Conservation (phyloP, 2,797 vertebrate genomes). For the Botia kubotai region DNA sequence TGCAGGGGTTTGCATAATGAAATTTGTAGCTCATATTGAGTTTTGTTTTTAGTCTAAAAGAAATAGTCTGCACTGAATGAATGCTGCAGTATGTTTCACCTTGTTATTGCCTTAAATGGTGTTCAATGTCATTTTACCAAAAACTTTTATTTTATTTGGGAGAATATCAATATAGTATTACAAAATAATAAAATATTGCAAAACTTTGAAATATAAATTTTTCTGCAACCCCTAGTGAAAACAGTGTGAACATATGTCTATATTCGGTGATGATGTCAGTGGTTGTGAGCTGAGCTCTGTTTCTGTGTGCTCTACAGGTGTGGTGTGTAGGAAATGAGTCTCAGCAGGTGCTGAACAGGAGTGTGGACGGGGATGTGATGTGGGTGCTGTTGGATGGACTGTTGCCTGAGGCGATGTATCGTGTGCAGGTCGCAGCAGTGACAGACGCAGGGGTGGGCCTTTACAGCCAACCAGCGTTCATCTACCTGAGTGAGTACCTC, state of each 20-base stretch:
- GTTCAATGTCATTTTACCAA: too few species aligned
- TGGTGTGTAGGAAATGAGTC: conserved; percentile 86
- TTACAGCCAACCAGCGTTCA: conserved; percentile 81
- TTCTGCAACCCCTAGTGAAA: too few species aligned
- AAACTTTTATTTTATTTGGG: too few species aligned
- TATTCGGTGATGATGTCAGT: neutral
- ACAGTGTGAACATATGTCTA: neutral
- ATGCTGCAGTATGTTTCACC: too few species aligned
- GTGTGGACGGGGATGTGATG: conserved; percentile 82
- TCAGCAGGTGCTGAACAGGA: conserved; percentile 89
- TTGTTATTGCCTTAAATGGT: too few species aligned
- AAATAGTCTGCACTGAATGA: too few species aligned
- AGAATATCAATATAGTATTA: neutral
- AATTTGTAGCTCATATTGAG: too few species aligned
- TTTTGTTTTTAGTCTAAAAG: too few species aligned
- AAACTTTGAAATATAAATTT: neutral
- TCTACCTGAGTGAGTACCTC: conserved; percentile 85
- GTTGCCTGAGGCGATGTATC: conserved; percentile 84
- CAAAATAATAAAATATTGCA: neutral
- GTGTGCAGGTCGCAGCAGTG: conserved; percentile 85
- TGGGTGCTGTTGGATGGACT: conserved; percentile 83
- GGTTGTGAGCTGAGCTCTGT: neutral
- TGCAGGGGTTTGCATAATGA: too few species aligned
- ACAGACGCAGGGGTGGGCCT: conserved; percentile 87
- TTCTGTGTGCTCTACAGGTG: conserved; percentile 75